Conservation (phyloP, 1,140 invertebrate species). For the Drosophila virilis region DNA sequence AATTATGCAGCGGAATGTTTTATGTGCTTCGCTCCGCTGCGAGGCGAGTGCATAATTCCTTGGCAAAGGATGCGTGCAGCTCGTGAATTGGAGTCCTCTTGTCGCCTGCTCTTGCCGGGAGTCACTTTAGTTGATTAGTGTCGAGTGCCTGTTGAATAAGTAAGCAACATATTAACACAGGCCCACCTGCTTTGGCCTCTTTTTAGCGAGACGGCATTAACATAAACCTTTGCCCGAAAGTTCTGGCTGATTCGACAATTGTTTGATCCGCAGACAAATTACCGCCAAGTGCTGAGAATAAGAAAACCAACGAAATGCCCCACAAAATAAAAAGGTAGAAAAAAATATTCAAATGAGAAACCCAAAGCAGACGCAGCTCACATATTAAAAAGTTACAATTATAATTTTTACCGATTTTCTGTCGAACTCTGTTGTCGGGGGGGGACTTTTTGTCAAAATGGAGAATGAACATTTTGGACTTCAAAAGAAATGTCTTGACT, state of each 20-base stretch:
- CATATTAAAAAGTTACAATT: constrained; percentile 60
- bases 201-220: constrained; percentile 29
- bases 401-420: constrained; percentile 17
- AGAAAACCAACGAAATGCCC: not conserved
- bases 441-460: constrained; percentile 2
- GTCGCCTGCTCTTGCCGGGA: constrained; percentile 11
- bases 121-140: constrained; percentile 78
- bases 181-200: constrained; percentile 31
- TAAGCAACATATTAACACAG: constrained; percentile 60
- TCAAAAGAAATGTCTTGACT: not conserved
- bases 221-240: constrained; percentile 54
- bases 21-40: constrained; percentile 46
- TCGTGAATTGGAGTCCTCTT: constrained; percentile 2
- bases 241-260: constrained; percentile 42
- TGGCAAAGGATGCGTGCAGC: constrained; percentile 50
- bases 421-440: not conserved
- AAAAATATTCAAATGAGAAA: constrained; percentile 41
- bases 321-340: constrained; percentile 10
- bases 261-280: constrained; percentile 73
- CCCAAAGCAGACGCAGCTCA: constrained; percentile 40
- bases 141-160: constrained; percentile 75
- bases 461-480: not conserved
- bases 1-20: constrained; percentile 79
- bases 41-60: constrained; percentile 62
- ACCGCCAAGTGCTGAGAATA: constrained; percentile 25